Conservation (phyloP, 2,797 vertebrate species). For the Sciaenops ocellatus region DNA sequence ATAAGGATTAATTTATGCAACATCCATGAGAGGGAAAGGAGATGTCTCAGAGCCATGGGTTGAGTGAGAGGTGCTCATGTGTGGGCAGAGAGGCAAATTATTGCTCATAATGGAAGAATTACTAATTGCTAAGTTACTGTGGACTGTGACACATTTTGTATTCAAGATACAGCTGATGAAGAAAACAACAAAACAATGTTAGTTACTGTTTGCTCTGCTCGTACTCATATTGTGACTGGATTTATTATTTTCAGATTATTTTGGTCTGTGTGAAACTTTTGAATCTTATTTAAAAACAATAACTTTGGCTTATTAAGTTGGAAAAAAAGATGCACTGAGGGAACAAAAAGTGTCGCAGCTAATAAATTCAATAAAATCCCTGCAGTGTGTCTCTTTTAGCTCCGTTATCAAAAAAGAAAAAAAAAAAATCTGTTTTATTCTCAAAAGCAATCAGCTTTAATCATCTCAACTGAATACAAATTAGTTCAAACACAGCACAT, state of each 20-base stretch:
- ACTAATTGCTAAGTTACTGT: constrained; percentile 45
- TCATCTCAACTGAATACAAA: constrained; percentile 37
- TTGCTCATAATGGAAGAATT: constrained; percentile 47
- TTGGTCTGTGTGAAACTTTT: constrained; percentile 16
- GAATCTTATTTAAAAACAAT: constrained; percentile 41
- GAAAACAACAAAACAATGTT: constrained; percentile 26
- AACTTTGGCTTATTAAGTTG: not conserved
- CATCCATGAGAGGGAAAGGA: constrained; percentile 62
- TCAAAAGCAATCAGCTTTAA: constrained; percentile 32
- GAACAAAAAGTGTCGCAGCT: not conserved
- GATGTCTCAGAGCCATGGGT: constrained; percentile 60
- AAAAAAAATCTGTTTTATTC: constrained; percentile 4
- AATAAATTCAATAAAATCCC: constrained; percentile 29
- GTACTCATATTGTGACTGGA: constrained; percentile 6
- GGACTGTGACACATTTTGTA: constrained; percentile 28
- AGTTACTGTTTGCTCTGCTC: not conserved
- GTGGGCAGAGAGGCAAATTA: constrained; percentile 36
- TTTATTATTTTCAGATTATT: constrained; percentile 24
- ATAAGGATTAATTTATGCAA: constrained; percentile 78
- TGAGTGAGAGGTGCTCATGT: constrained; percentile 58
- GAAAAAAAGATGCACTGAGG: constrained; percentile 31
- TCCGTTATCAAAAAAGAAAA: constrained; percentile 4
- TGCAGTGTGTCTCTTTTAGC: not conserved
- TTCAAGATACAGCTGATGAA: constrained; percentile 22
- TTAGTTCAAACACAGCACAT: constrained; percentile 1